A percentile compares a stretch with the other conserved stretches of the same genome.
phyloP scores from a whole-genome alignment of 37 sponge, comb jelly and placozoan species.

The Eunapius fragilis region DNA sequence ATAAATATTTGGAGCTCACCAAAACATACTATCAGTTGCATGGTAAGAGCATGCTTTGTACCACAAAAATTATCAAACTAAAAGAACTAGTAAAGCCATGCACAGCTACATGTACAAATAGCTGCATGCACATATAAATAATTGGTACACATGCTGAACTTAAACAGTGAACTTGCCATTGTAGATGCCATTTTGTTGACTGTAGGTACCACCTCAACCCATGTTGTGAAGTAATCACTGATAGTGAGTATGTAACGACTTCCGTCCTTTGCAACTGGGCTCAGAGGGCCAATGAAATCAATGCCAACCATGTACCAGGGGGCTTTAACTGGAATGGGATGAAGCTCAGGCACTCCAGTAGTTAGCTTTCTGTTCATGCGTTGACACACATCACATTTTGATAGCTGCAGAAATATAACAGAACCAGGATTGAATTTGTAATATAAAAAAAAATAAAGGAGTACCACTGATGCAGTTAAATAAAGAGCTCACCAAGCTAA shows the following conservation, averaged over 20 bases:
- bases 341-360: slow-evolving; percentile 41
- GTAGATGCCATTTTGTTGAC: slow-evolving; percentile 39
- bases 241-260: slow-evolving; percentile 54
- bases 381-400: slow-evolving; percentile 68
- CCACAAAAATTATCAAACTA: no score
- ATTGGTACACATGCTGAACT: slow-evolving; percentile 22
- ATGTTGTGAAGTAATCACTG: slow-evolving; percentile 80
- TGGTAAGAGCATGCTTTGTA: no score
- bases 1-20: no score
- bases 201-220: slow-evolving; percentile 57
- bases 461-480: no score
- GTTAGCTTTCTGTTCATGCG: slow-evolving; percentile 55
- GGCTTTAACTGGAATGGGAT: slow-evolving; percentile 51
- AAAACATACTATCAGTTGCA: no score
- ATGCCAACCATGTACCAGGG: slow-evolving; percentile 75
- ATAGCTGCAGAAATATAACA: slow-evolving; percentile 22
- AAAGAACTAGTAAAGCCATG: no score
- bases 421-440: not conserved
- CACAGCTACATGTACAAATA: no score
- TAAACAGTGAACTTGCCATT: slow-evolving; percentile 56
- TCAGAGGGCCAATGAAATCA: slow-evolving; percentile 68
- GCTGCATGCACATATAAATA: no score
- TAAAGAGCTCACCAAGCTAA: slow-evolving; percentile 21
- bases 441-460: no score
- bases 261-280: slow-evolving; percentile 26